Evolutionary conservation across 2,888 invertebrate genomes (phyloP), one percentile per base, ranked within the genome.

Genomic region (Xestia xanthographa): DNA sequence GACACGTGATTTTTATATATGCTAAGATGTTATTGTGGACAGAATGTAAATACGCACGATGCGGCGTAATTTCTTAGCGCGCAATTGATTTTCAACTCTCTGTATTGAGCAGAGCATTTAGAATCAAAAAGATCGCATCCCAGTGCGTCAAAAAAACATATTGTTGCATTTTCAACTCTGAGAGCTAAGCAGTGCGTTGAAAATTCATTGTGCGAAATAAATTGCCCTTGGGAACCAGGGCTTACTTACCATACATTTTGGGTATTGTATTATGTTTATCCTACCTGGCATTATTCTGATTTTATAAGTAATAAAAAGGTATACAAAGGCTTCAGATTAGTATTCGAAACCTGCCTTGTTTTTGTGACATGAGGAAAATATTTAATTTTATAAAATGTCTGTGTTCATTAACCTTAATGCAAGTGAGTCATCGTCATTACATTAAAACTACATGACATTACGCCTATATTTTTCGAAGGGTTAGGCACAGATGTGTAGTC

Each of bases 291-390:
- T 43, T 53, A 48, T 72, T 41, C 20, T 58, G 14, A 0, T 48
- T 48, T 48, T 5, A 11, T 22, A 29, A 4, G 22, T 22, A 41
- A 41, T 34, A 11, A n/a, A 41, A 0, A 17, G 12, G 26, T 26
- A 5, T 22, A 9, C 9, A 12, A 11, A 43, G 5, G 5, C 14
- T 29, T 9, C 12, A 65, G 17, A n/a, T 65, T 22, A n/a, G 22
- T 63, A 63, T 58, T 66, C 14, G 0, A 34, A 41, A 53, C 0
- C 12, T 43, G 12, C 5, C 12, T 50, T 34, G 48, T 60, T 17
- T 22, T 60, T 63, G 41, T 17, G n/a, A 8, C 41, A 4, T 43
- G 22, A 76, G 60, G 78, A 67, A 66, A 60, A 67, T 34, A 34
- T 34, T 9, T n/a, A n/a, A n/a, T n/a, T n/a, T n/a, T 45, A 34